Conservation (phyloP, 2,797 vertebrate species). For the Cyclura pinguis region DNA sequence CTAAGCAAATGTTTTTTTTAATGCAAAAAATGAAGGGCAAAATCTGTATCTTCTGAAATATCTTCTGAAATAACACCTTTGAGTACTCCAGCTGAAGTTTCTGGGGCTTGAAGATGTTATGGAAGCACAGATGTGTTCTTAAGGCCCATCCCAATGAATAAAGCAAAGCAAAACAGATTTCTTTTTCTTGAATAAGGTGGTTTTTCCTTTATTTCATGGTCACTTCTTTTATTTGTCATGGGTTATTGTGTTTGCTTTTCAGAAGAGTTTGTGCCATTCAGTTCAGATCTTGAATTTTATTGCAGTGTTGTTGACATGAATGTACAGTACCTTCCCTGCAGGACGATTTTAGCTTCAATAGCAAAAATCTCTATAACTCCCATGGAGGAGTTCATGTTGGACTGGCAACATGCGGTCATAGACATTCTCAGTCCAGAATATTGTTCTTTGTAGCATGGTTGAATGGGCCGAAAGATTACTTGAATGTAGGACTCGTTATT, state of each 20-base stretch:
- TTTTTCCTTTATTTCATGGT: conserved; percentile 25
- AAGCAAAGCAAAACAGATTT: fast-evolving
- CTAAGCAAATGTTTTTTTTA: not conserved
- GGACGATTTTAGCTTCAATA: not conserved
- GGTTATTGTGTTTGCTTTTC: conserved; percentile 42
- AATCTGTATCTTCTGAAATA: not conserved
- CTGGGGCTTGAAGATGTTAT: not conserved
- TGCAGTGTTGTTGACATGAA: not conserved
- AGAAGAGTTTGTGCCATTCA: conserved; percentile 10
- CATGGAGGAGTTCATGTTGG: not conserved
- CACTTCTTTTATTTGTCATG: conserved; percentile 36
- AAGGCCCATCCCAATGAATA: not conserved
- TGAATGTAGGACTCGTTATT: not conserved
- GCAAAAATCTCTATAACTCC: not conserved
- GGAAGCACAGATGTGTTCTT: not conserved
- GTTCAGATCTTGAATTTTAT: not conserved
- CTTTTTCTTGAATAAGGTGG: not conserved
- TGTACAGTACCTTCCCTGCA: not conserved
- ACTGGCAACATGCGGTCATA: not conserved
- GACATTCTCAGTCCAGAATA: not conserved
- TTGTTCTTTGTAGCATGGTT: not conserved
- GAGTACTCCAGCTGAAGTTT: not conserved
- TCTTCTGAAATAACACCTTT: fast-evolving
- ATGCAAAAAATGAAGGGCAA: not conserved
- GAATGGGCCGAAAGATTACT: not conserved